Base-by-base conservation (phyloP, 2,888 invertebrate species). In the Homarus gammarus region DNA sequence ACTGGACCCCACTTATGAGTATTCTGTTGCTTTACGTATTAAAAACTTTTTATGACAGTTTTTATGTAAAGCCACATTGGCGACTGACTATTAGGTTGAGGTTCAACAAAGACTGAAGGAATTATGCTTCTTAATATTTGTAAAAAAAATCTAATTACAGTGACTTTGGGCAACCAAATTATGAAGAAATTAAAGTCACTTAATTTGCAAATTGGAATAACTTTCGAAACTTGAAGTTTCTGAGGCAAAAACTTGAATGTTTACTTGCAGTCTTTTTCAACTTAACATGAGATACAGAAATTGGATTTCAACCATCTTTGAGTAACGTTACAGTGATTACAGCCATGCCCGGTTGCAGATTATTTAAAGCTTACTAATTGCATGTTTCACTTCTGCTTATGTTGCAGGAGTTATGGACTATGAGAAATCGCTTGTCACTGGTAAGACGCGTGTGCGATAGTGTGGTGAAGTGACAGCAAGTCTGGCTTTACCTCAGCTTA, bases 331-430 rank as follows among this genome's bases (percentile, higher is more conserved):
- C 72, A 72, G 31, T 38, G 38, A 72, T 72, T 68, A 10, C 31
- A 68, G 8, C 31, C 31, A 68, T n/a, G 12, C 22, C 68, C 31
- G 12, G 10, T 8, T 68, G 68, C 6, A 68, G 18, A 68, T 22
- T 68, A 18, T 68, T 8, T 12, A 68, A 31, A 73, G 27, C 51
- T 15, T 84, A 84, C 84, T 84, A 84, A 84, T 84, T 73, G 44
- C 27, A n/a, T 73, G 84, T 84, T 84, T 84, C 75, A 84, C 84
- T 84, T 75, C 84, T 84, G 84, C 77, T 77, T 84, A 70, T 84
- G 85, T 85, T 84, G 75, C 84, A 84, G 84, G 84, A 84, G 84
- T 84, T 78, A 85, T 85, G 85, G 85, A 68, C 77, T 64, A 77
- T 77, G 84, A 84, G 85, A 77, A 77, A 78, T 77, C 85, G 64